These are phyloP conservation scores for Condylostylus longicornis DNA, from an alignment of 1,140 invertebrate genomes.

Conservation along the genomic window DNA sequence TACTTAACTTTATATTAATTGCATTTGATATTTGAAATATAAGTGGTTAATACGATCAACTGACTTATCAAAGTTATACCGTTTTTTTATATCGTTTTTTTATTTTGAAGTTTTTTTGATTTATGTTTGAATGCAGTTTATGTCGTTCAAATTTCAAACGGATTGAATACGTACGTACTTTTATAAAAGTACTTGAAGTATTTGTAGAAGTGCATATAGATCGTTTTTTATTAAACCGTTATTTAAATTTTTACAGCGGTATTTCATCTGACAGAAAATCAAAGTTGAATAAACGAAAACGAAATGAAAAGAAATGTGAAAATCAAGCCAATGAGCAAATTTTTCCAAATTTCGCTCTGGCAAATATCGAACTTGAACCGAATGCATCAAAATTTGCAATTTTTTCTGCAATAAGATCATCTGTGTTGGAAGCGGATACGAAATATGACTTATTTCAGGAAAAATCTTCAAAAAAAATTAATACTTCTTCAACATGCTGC, in stretches of 20 bases:
- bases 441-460: constrained; percentile 27
- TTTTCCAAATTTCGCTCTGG: constrained; percentile 22
- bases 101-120: too few species aligned
- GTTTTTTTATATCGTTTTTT: not conserved
- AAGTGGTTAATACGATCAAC: not conserved
- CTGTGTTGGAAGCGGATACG: constrained; percentile 28
- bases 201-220: constrained; percentile 17
- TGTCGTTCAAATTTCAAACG: too few species aligned
- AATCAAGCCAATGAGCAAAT: constrained; percentile 20
- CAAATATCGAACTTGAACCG: constrained; percentile 28
- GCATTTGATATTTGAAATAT: too few species aligned
- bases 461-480: constrained; percentile 15
- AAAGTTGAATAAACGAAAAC: constrained; percentile 1
- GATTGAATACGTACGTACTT: constrained; percentile 18
- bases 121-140: too few species aligned
- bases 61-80: not conserved
- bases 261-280: too few species aligned
- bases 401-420: constrained; percentile 28
- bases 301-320: not conserved
- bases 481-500: constrained; percentile 19
- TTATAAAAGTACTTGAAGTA: not conserved
- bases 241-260: not conserved
- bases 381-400: constrained; percentile 32
- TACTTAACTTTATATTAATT: too few species aligned
- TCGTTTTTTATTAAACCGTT: constrained; percentile 6